Percentiles rank a stretch among this genome's conserved stretches.
Evolutionary conservation across 2,888 invertebrate genomes (phyloP).

Genomic region (Pheosia tremula): DNA sequence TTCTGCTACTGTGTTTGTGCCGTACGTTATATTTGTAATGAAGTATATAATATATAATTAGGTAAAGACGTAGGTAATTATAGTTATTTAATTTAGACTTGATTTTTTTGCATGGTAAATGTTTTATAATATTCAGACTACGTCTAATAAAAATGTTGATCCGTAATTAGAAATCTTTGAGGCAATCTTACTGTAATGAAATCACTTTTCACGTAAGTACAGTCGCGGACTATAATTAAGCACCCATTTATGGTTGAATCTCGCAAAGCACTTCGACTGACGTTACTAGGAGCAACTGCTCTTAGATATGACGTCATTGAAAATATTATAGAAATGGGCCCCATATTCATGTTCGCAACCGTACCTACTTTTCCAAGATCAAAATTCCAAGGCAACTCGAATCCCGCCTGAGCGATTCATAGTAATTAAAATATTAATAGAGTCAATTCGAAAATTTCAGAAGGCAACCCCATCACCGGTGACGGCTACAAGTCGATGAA

Average conservation of each 20-base stretch:
- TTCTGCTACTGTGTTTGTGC: background rate
- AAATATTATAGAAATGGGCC: too few species aligned
- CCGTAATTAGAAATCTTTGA: constrained; percentile 4
- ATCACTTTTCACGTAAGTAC: constrained; percentile 13
- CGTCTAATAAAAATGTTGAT: constrained; percentile 5
- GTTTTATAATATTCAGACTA: constrained; percentile 5
- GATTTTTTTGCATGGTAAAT: constrained; percentile 32
- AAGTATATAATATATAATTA: background rate
- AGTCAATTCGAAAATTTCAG: constrained; percentile 61
- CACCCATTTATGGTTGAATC: too few species aligned
- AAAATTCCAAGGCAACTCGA: background rate
- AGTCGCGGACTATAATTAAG: too few species aligned
- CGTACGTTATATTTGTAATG: background rate
- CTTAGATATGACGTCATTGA: too few species aligned
- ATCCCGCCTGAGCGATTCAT: background rate
- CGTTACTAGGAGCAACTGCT: too few species aligned
- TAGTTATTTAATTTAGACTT: background rate
- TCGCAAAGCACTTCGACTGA: too few species aligned
- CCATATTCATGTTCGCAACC: too few species aligned
- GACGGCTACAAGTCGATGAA: constrained; percentile 84
- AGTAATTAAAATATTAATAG: constrained; percentile 14
- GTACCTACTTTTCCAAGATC: constrained; percentile 3
- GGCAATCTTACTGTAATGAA: background rate
- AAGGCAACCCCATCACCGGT: constrained; percentile 85
- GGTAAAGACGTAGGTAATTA: constrained; percentile 8